These are phyloP conservation scores for Momotus momota DNA, from an alignment of 2,797 vertebrate species.

Conservation along the genomic window DNA sequence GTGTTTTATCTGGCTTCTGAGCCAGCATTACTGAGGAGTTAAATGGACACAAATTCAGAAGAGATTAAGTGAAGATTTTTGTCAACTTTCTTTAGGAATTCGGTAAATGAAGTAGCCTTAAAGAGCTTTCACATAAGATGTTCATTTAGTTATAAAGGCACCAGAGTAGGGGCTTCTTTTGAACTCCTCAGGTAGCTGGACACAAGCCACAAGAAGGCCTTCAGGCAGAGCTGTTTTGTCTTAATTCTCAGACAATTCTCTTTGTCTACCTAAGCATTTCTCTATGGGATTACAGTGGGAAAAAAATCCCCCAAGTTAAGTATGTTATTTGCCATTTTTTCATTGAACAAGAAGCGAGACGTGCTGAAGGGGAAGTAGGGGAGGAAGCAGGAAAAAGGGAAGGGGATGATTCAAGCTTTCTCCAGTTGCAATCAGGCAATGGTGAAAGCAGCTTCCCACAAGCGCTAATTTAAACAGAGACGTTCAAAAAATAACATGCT, in stretches of 20 bases:
- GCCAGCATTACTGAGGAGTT: neutral
- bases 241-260: neutral
- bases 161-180: neutral
- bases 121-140: neutral
- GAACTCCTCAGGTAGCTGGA: neutral
- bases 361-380: neutral
- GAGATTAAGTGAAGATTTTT: neutral
- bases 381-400: neutral
- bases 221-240: neutral
- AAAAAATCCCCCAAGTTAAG: neutral
- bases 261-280: neutral
- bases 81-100: neutral
- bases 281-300: neutral
- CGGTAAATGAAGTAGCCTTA: neutral
- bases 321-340: neutral
- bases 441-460: constrained; percentile 42
- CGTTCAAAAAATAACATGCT: constrained; percentile 5
- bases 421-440: neutral
- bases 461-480: constrained; percentile 15
- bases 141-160: neutral
- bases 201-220: neutral
- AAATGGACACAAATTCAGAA: neutral
- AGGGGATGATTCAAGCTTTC: neutral
- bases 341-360: neutral
- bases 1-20: neutral